Evolutionary conservation across 2,797 vertebrate genomes (phyloP).

Genomic region (Loriculus beryllinus): DNA sequence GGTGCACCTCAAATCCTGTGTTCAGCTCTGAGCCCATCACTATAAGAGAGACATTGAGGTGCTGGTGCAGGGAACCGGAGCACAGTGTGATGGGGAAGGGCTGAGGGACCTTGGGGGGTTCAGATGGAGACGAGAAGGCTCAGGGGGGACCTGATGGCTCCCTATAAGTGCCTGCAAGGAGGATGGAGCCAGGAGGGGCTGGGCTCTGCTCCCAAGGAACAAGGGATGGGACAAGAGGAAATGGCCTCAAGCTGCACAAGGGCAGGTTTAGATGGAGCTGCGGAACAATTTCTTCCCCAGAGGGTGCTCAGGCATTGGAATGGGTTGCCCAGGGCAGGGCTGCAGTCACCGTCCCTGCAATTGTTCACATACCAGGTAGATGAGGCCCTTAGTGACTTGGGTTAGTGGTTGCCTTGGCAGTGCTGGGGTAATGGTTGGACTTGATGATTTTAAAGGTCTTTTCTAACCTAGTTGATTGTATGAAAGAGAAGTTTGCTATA

Average conservation of each 20-base stretch:
- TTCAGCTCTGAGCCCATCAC: neutral
- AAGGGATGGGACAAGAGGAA: neutral
- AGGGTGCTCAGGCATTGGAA: neutral
- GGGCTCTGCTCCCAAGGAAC: neutral
- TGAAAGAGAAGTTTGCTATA: neutral
- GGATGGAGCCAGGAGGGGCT: too few relatives aligned
- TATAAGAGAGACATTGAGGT: neutral
- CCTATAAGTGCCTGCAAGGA: too few relatives aligned
- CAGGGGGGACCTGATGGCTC: too few relatives aligned
- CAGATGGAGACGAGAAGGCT: neutral
- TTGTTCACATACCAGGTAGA: neutral
- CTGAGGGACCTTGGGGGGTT: too few relatives aligned
- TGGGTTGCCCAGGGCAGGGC: neutral
- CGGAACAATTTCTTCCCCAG: neutral
- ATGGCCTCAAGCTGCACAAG: neutral
- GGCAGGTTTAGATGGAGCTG: neutral
- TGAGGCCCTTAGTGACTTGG: neutral
- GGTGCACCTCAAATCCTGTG: neutral
- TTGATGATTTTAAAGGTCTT: neutral
- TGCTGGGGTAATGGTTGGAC: neutral
- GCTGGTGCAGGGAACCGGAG: fast-evolving
- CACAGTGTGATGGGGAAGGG: neutral
- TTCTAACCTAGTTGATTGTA: neutral
- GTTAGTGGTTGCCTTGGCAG: neutral
- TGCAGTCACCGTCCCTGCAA: fast-evolving